These are phyloP conservation scores for Galendromus occidentalis DNA, from an alignment of 1,140 invertebrate genomes.

Conservation along the genomic window DNA sequence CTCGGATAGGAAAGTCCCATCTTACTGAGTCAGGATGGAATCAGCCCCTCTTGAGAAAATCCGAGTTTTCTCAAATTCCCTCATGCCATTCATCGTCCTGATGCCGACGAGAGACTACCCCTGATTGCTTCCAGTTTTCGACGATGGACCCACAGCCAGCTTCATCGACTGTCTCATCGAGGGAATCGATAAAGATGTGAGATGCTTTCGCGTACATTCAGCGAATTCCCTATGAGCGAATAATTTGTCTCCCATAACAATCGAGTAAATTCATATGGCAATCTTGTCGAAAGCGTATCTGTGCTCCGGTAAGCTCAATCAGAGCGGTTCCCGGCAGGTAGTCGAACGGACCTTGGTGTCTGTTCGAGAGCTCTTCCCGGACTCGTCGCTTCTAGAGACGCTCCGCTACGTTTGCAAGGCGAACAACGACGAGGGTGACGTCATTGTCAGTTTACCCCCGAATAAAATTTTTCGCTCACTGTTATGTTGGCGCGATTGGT, in stretches of 20 bases:
- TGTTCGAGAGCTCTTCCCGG: not conserved
- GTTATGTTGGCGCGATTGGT: not conserved
- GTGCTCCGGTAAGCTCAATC: not conserved
- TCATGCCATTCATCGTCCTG: no score
- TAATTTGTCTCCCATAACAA: no score
- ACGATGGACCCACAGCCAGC: not conserved
- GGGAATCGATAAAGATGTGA: not conserved
- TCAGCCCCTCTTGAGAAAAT: no score
- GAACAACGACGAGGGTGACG: not conserved
- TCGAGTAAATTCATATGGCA: no score
- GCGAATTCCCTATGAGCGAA: no score
- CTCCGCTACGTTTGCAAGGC: constrained; percentile 3
- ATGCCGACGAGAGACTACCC: no score
- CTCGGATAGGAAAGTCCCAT: no score
- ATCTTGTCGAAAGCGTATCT: not conserved
- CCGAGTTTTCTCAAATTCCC: no score
- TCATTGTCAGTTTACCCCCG: not conserved
- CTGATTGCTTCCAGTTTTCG: not conserved
- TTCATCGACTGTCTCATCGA: not conserved
- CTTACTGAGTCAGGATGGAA: no score
- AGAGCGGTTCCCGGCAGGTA: not conserved
- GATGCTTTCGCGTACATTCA: not conserved
- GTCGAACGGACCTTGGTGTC: not conserved
- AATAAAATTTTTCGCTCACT: not conserved
- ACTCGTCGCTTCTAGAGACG: not conserved